Evolutionary conservation across 2,113 vertebrate genomes (phyloP).

Genomic region (Perca schrenkii): DNA sequence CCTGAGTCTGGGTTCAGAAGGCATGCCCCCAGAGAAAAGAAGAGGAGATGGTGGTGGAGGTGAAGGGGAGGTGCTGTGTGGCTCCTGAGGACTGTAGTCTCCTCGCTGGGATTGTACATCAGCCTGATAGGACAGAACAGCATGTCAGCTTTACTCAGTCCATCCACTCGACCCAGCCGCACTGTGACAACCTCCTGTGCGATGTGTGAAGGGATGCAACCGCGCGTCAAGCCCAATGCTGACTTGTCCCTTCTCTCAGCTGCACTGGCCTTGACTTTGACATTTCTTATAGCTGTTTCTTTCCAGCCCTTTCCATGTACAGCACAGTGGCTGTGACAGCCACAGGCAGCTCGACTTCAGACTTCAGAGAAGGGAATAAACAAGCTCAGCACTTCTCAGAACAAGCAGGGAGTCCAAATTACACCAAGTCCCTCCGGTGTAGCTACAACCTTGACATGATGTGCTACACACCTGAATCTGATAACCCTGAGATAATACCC

Average conservation of each 20-base stretch:
- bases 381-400: constrained; percentile 55
- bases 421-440: constrained; percentile 53
- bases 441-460: constrained; percentile 74
- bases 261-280: constrained; percentile 30
- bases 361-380: constrained; percentile 37
- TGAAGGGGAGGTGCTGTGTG: constrained; percentile 51
- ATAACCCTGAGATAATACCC: constrained; percentile 42
- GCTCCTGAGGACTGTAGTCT: constrained; percentile 69
- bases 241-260: constrained; percentile 37
- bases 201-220: constrained; percentile 65
- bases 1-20: constrained; percentile 93
- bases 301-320: constrained; percentile 25
- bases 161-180: constrained; percentile 43
- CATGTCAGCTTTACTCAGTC: constrained; percentile 68
- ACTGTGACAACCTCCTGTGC: constrained; percentile 53
- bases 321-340: constrained; percentile 4
- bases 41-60: constrained; percentile 53
- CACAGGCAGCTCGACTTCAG: constrained; percentile 23
- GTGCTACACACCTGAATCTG: constrained; percentile 66
- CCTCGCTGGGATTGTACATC: constrained; percentile 74
- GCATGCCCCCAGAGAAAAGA: constrained; percentile 87
- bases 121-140: constrained; percentile 77
- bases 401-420: constrained; percentile 60
- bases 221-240: constrained; percentile 37
- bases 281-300: constrained; percentile 24